These are phyloP conservation scores for Incurvaria masculella DNA, from an alignment of 2,888 invertebrate species.

Conservation along the genomic window DNA sequence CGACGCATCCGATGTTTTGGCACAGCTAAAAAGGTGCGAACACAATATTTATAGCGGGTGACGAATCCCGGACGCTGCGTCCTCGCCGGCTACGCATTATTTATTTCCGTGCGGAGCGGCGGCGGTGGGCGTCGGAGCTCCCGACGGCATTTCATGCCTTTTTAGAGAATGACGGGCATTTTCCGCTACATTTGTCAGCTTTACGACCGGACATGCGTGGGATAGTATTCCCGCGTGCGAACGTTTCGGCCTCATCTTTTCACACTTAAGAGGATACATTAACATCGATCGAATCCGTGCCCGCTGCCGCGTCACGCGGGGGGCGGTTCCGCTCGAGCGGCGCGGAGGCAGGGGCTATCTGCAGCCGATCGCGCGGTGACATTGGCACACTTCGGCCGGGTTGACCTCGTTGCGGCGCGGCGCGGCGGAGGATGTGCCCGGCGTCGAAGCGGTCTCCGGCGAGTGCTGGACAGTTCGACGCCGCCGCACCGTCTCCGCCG, in stretches of 20 bases:
- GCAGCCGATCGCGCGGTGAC: slow-evolving; percentile 28
- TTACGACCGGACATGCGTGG: too few species aligned
- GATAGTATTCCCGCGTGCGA: too few species aligned
- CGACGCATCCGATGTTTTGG: slow-evolving; percentile 49
- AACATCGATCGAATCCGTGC: too few species aligned
- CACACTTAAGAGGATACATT: too few species aligned
- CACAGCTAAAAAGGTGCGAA: slow-evolving; percentile 53
- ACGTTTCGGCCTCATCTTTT: too few species aligned
- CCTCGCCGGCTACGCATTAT: slow-evolving; percentile 30
- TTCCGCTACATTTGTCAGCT: slow-evolving; percentile 14
- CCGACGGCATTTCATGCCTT: slow-evolving; percentile 6
- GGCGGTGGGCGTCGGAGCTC: slow-evolving; percentile 27
- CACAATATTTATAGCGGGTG: slow-evolving; percentile 47
- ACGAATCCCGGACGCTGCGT: slow-evolving; percentile 36
- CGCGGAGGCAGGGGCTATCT: slow-evolving; percentile 23
- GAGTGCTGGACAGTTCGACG: not conserved
- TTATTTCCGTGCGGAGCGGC: slow-evolving; percentile 33
- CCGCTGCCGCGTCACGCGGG: too few species aligned
- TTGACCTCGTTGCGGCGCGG: slow-evolving; percentile 40
- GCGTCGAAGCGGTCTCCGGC: not conserved
- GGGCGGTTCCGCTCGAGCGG: slow-evolving; percentile 42
- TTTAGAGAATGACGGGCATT: slow-evolving; percentile 24
- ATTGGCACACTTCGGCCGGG: slow-evolving; percentile 52
- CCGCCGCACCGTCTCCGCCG: not conserved
- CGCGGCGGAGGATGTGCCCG: too few species aligned